These are phyloP conservation scores for Anser brachyrhynchus DNA, from an alignment of 2,113 vertebrate species.

Conservation along the genomic window DNA sequence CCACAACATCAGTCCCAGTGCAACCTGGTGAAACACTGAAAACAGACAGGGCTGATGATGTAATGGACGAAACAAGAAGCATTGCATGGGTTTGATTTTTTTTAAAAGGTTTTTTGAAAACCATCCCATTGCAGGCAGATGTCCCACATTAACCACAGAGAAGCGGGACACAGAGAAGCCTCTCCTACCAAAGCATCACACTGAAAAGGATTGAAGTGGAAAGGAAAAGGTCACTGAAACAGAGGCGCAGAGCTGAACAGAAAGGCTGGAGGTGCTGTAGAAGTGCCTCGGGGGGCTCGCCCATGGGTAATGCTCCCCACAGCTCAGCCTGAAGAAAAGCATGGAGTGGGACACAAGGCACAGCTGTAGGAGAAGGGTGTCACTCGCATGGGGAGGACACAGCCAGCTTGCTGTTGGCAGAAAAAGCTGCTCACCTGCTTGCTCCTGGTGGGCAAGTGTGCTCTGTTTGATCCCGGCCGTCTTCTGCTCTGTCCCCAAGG, in stretches of 20 bases:
- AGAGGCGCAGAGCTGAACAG: neutral
- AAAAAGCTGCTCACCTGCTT: neutral
- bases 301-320: accelerated
- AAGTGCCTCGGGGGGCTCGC: neutral
- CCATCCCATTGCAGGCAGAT: neutral
- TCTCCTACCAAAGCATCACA: neutral
- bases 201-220: accelerated
- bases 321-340: neutral
- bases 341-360: accelerated
- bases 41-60: neutral
- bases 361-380: accelerated
- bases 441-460: neutral
- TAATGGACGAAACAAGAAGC: conserved; percentile 14
- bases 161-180: neutral
- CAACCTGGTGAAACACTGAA: neutral
- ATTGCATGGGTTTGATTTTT: neutral
- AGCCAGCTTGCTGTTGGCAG: conserved; percentile 25
- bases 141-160: neutral
- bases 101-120: neutral
- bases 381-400: neutral
- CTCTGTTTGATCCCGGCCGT: neutral
- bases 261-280: accelerated
- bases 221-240: neutral
- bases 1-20: neutral
- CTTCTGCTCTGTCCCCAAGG: neutral